These are phyloP conservation scores for Donacobius atricapilla DNA, from an alignment of 2,113 vertebrate species.

Conservation along the genomic window DNA sequence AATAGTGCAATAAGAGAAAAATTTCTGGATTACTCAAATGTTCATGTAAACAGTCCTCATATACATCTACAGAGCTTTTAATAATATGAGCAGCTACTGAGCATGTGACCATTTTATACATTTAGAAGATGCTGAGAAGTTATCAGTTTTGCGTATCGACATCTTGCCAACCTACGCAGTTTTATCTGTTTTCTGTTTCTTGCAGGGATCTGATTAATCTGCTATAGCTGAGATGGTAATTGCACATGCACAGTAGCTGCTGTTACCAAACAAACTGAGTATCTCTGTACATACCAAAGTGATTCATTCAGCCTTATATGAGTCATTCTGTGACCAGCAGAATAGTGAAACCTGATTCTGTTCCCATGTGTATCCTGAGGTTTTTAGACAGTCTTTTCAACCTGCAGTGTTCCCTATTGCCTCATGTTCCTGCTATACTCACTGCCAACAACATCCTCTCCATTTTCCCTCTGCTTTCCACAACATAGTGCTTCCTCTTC, in stretches of 20 bases:
- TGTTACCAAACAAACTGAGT: slow-evolving; percentile 10
- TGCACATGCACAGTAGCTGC: neutral
- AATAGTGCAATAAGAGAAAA: neutral
- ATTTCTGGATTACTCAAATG: neutral
- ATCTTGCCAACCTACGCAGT: slow-evolving; percentile 1
- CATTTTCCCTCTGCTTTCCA: neutral
- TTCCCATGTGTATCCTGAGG: neutral
- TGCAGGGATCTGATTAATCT: slow-evolving; percentile 6
- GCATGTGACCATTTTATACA: neutral
- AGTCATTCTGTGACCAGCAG: neutral
- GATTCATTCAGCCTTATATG: neutral
- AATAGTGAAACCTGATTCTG: neutral
- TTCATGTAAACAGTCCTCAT: neutral
- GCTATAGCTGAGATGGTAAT: neutral
- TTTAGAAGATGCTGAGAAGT: neutral
- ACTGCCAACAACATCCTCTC: neutral
- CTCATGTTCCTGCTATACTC: neutral
- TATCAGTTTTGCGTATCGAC: neutral
- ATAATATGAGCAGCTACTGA: neutral
- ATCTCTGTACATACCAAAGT: neutral
- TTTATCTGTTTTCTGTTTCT: neutral
- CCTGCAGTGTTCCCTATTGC: neutral
- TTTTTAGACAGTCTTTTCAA: neutral
- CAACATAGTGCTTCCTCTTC: neutral
- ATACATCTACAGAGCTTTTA: neutral